These are phyloP conservation scores for Tiaroga cobitis DNA, from an alignment of 2,797 vertebrate species.

Conservation along the genomic window DNA sequence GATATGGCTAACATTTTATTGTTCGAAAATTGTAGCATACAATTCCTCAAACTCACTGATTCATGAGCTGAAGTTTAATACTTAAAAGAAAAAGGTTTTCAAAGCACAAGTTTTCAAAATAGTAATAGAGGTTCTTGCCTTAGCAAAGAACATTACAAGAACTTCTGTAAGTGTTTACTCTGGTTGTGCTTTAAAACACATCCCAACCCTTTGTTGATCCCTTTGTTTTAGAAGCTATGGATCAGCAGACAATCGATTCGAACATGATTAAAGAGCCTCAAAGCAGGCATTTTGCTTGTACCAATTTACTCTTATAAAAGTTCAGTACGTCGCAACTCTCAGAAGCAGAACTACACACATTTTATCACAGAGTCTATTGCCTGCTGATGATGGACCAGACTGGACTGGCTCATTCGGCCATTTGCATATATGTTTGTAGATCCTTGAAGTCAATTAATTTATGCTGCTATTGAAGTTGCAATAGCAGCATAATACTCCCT, in stretches of 20 bases:
- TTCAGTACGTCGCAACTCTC: not conserved
- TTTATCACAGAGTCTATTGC: not conserved
- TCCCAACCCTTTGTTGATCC: not conserved
- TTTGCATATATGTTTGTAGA: constrained; percentile 21
- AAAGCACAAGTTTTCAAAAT: not conserved
- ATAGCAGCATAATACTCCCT: too few species aligned
- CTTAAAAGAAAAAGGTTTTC: not conserved
- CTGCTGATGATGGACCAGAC: constrained; percentile 13
- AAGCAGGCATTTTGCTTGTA: constrained; percentile 27
- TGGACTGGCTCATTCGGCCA: not conserved
- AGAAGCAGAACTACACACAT: constrained; percentile 14
- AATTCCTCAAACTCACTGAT: not conserved
- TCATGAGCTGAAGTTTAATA: not conserved
- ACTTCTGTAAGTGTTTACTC: constrained; percentile 2
- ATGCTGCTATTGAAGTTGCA: not conserved
- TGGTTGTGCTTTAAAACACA: constrained; percentile 7
- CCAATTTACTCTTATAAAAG: constrained; percentile 31
- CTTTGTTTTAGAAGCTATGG: constrained; percentile 19
- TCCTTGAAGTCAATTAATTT: constrained; percentile 37
- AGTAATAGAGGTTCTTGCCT: not conserved
- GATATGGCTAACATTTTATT: not conserved
- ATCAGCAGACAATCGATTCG: constrained; percentile 28
- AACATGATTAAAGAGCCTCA: constrained; percentile 14
- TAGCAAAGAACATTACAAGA: not conserved
- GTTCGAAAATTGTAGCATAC: not conserved